Base-by-base conservation (phyloP, 2,888 invertebrate species). In the Lamellibrachia satsuma region DNA sequence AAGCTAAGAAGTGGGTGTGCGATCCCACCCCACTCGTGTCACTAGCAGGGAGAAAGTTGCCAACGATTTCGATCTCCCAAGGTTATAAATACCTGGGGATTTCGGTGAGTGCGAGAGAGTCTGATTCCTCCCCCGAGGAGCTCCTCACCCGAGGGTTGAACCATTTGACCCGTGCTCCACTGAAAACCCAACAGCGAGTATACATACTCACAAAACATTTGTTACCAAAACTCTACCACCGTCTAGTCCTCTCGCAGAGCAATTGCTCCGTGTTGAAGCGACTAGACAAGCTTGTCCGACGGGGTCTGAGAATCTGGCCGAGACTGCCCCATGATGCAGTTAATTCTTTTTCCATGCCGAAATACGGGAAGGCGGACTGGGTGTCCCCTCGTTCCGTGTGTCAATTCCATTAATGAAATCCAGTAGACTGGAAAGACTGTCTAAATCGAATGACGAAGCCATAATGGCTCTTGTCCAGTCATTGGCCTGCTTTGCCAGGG, bases 1-100 rank as follows among this genome's bases (percentile, higher is more conserved):
- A 90, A 22, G 52, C 51, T 8, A 90, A 90, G 22, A 8, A 22
- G 9, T 90, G 90, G 90, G 51, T 90, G 39, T 90, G 90, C 90
- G 90, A 90, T 3, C 90, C 90, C 90, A 52, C 52, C 90, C 90
- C 90, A 1, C 22, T 90, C 52, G 90, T 90, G 90, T 51, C 52
- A 9, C 52, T 39, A 1, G 39, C 39, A 39, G 39, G 39, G 39
- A 39, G 39, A 39, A 39, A 39, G 39, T 39, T 39, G 39, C 39
- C 39, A 39, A 39, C 39, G 39, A 39, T 39, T 39, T 39, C 39
- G 39, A 39, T 39, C 39, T 39, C 39, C 39, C 39, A 39, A 39
- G 39, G 39, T 39, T 39, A 39, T 39, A 39, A 39, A 39, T 39
- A 39, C 1, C 39, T 39, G 39, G 39, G 39, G 39, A 39, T 39